Evolutionary conservation across 2,888 invertebrate genomes (phyloP), one percentile per base, ranked within the genome.

Genomic region (Augochlorella aurata): DNA sequence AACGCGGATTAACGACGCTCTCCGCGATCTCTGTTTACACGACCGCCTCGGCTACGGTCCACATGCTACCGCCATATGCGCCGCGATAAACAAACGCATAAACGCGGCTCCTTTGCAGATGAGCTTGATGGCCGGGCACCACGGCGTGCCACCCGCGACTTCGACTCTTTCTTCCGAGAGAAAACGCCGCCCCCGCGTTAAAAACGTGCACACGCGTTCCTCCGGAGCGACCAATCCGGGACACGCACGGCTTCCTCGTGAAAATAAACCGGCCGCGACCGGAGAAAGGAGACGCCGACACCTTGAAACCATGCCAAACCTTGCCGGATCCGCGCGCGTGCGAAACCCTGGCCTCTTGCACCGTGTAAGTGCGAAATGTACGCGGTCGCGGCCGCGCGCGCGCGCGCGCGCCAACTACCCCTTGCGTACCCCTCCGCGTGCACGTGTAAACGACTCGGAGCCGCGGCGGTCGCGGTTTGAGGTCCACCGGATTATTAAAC

Each of bases 401-500:
- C 83, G 67, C 76, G 79, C 72, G 52, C 68, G 52, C 67, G 52
- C 52, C 49, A 29, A 47, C 68, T 29, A 65, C 72, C 72, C 81
- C 78, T 75, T 3, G 54, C 21, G 77, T 77, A 75, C 85, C 54
- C 54, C 54, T 21, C 54, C 87, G 83, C 83, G 82, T 29, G 16
- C 86, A 83, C 81, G 85, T 84, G 85, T 70, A 82, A 79, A 81
- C 83, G 75, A 74, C 77, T 71, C 77, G 50, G 82, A 84, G 87
- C 92, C 90, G 87, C 92, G 90, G 77, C 88, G 88, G 89, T 89
- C 88, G 92, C 90, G 92, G 92, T 92, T 92, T 92, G 92, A 92
- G 92, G 92, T 92, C 92, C 92, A 90, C 92, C 91, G 89, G 92
- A 92, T 93, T 93, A 93, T 93, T 93, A 92, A 92, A 92, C 91